A percentile compares a stretch with the other conserved stretches of the same genome.
phyloP scores from a whole-genome alignment of 2,797 vertebrate species.

The Coregonus sp. region DNA sequence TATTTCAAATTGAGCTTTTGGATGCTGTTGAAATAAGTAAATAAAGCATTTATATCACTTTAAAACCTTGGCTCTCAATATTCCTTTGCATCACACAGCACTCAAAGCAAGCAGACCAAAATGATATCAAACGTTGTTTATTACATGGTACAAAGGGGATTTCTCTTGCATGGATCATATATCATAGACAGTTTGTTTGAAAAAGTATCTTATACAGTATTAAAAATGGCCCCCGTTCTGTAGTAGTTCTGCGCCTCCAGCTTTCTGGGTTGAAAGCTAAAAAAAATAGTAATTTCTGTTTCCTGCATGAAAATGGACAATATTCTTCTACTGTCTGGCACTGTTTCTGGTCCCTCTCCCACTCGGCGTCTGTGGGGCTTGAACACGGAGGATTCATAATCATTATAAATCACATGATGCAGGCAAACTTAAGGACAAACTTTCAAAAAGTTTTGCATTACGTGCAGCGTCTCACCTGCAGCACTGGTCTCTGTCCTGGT shows the following conservation, averaged over 20 bases:
- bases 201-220: neutral
- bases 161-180: neutral
- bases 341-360: conserved; percentile 40
- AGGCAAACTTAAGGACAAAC: too few species aligned
- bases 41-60: neutral
- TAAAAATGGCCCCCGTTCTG: conserved; percentile 6
- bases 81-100: neutral
- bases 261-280: too few species aligned
- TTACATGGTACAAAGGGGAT: neutral
- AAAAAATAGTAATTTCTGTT: conserved; percentile 12
- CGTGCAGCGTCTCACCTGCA: conserved; percentile 32
- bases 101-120: neutral
- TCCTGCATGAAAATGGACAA: neutral
- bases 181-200: conserved; percentile 7
- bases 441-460: too few species aligned
- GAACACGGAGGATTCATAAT: conserved; percentile 26
- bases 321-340: neutral
- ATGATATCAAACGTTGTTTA: neutral
- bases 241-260: neutral
- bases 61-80: neutral
- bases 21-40: neutral
- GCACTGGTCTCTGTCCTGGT: conserved; percentile 15
- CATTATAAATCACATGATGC: neutral
- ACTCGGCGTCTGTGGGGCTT: conserved; percentile 49
- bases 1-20: neutral